Conservation (phyloP, 2,797 vertebrate genomes). For the Philypnodon macrostomus region DNA sequence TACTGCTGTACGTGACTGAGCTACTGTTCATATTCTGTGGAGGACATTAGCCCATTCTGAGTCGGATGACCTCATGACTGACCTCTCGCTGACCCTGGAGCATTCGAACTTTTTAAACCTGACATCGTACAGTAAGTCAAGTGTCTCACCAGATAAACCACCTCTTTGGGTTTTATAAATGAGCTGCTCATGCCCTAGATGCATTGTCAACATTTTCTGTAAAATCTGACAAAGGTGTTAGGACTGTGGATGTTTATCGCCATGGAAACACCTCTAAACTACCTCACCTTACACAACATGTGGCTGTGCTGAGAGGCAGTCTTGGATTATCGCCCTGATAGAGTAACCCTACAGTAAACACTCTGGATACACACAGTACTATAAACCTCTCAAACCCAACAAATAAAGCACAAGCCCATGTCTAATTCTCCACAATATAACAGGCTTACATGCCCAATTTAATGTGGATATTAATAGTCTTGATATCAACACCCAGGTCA, state of each 20-base stretch:
- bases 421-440: slow-evolving; percentile 22
- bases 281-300: slow-evolving; percentile 20
- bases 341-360: slow-evolving; percentile 32
- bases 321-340: slow-evolving; percentile 24
- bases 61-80: slow-evolving; percentile 44
- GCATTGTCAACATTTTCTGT: no score
- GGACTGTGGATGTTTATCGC: no score
- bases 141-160: slow-evolving; percentile 24
- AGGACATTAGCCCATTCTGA: slow-evolving; percentile 41
- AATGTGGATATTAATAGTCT: slow-evolving; percentile 14
- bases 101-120: slow-evolving; percentile 1
- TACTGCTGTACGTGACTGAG: slow-evolving; percentile 18
- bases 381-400: slow-evolving; percentile 31
- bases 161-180: slow-evolving; percentile 11
- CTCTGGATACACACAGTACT: slow-evolving; percentile 20
- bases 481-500: slow-evolving; percentile 10
- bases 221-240: no score
- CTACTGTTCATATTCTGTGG: slow-evolving; percentile 15
- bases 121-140: slow-evolving; percentile 2
- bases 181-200: not conserved
- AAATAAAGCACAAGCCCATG: slow-evolving; percentile 15
- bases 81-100: slow-evolving; percentile 18
- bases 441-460: slow-evolving; percentile 12
- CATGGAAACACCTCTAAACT: no score
- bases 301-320: slow-evolving; percentile 17